These are phyloP conservation scores for Erannis defoliaria DNA, from an alignment of 2,888 invertebrate species.

Conservation along the genomic window DNA sequence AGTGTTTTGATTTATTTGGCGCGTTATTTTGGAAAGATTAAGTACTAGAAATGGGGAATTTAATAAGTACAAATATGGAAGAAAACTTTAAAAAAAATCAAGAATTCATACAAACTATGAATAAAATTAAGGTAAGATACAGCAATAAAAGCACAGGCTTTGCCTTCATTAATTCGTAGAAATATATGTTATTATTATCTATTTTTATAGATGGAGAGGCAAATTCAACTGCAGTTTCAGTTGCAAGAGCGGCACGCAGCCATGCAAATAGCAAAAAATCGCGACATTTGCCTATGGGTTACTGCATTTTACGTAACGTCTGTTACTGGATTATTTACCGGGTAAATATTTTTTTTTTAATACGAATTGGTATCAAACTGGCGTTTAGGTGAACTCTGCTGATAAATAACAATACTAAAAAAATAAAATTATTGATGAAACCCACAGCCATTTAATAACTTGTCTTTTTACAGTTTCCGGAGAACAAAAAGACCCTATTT, in stretches of 20 bases:
- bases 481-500: slow-evolving; percentile 87
- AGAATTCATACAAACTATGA: slow-evolving; percentile 89
- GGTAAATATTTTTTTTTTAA: slow-evolving; percentile 61
- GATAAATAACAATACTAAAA: background rate
- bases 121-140: slow-evolving; percentile 87
- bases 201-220: slow-evolving; percentile 89
- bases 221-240: slow-evolving; percentile 93
- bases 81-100: slow-evolving; percentile 90
- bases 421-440: no score
- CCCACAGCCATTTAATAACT: background rate
- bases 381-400: no score
- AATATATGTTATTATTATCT: no score
- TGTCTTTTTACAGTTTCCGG: slow-evolving; percentile 79
- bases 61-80: slow-evolving; percentile 87
- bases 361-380: no score
- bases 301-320: slow-evolving; percentile 89
- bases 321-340: slow-evolving; percentile 80
- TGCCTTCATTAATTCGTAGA: background rate
- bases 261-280: slow-evolving; percentile 89
- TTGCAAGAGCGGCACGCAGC: slow-evolving; percentile 92
- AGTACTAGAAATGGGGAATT: slow-evolving; percentile 86
- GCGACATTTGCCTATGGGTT: slow-evolving; percentile 92
- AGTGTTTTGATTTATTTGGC: slow-evolving; percentile 13
- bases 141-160: background rate
- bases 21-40: slow-evolving; percentile 14